phyloP scores from a whole-genome alignment of 64 coral and sea anemone genomes.

The Montipora foliosa region DNA sequence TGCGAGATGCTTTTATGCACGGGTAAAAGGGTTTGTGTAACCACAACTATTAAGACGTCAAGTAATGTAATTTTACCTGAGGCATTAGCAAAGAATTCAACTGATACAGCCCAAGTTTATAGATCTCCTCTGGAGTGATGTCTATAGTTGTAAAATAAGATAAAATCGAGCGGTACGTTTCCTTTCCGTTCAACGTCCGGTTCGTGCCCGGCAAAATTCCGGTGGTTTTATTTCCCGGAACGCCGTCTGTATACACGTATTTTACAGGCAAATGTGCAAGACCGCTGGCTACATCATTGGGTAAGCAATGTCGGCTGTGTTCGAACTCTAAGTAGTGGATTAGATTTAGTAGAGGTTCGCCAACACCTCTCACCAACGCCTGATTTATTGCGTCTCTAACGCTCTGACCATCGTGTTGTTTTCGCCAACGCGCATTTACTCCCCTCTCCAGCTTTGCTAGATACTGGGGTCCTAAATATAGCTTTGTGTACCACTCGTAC shows the following conservation, averaged over 20 bases:
- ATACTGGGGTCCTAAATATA: constrained; percentile 18
- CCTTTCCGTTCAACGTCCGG: constrained; percentile 40
- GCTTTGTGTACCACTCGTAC: constrained; percentile 46
- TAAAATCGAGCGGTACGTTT: constrained; percentile 78
- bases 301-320: constrained; percentile 81
- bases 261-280: constrained; percentile 85
- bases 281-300: constrained; percentile 85
- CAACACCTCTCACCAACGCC: constrained; percentile 43
- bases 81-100: constrained; percentile 53
- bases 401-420: constrained; percentile 7
- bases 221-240: constrained; percentile 65
- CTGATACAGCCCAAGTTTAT: constrained; percentile 57
- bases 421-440: constrained; percentile 33
- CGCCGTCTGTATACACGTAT: constrained; percentile 79
- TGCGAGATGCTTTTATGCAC: too few species aligned
- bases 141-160: constrained; percentile 84
- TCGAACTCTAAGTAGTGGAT: constrained; percentile 48
- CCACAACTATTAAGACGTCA: background rate
- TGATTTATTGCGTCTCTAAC: constrained; percentile 17
- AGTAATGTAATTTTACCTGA: constrained; percentile 53
- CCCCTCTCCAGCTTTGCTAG: constrained; percentile 4
- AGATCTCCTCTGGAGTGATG: constrained; percentile 77
- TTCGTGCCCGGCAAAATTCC: constrained; percentile 63
- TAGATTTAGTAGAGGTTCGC: constrained; percentile 41
- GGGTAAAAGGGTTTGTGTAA: too few species aligned